Conservation (phyloP, 2,797 vertebrate genomes). For the Petrocephalus schoutedeni region DNA sequence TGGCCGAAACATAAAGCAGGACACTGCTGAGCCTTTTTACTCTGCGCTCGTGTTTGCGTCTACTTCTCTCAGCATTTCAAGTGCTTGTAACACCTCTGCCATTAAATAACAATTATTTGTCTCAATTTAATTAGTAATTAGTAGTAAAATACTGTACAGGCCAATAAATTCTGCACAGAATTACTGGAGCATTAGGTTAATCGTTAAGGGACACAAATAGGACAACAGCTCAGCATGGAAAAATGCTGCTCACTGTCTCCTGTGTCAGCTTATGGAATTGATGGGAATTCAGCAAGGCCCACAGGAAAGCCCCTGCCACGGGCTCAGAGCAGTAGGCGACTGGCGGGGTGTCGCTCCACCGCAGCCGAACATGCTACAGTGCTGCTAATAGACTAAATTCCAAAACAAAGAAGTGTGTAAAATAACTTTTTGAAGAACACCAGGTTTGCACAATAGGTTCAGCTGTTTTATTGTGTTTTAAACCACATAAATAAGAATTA, state of each 20-base stretch:
- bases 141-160: not conserved
- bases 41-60: not conserved
- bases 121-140: not conserved
- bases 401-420: not conserved
- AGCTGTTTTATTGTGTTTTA: not conserved
- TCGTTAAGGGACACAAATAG: not conserved
- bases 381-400: not conserved
- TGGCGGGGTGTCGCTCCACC: not conserved
- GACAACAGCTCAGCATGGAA: not conserved
- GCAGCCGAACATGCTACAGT: not conserved
- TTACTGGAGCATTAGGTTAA: not conserved
- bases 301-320: not conserved
- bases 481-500: not conserved
- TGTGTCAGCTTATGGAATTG: not conserved
- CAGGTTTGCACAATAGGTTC: not conserved
- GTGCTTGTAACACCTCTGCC: not conserved
- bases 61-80: not conserved
- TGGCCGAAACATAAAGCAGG: not conserved
- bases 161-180: not conserved
- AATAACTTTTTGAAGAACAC: not conserved
- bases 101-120: not conserved
- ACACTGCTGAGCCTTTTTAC: not conserved
- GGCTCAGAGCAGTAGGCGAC: not conserved
- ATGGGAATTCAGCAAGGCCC: not conserved
- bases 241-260: not conserved